Conservation (phyloP, 2,888 invertebrate species). For the Caenorhabditis parvicauda region DNA sequence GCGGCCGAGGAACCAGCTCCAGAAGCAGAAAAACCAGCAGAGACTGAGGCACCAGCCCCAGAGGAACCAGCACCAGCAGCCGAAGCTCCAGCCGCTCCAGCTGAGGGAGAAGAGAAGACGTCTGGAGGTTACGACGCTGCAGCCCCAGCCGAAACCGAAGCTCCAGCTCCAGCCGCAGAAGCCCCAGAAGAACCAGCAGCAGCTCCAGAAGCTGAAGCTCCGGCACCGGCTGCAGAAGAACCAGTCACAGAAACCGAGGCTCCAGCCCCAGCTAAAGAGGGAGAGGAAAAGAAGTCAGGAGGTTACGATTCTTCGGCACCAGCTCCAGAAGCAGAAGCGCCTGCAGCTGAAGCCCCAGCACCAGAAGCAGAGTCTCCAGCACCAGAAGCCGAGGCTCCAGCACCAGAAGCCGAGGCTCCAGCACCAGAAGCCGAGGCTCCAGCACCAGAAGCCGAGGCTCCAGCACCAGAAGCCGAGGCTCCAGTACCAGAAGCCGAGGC, state of each 20-base stretch:
- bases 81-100: not conserved
- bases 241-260: constrained; percentile 1
- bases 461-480: not conserved
- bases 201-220: not conserved
- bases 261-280: constrained; percentile 6
- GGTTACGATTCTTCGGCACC: no score
- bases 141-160: no score
- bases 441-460: not conserved
- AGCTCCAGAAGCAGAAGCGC: constrained; percentile 8
- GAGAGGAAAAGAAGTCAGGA: no score
- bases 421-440: constrained; percentile 10
- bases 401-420: constrained; percentile 7
- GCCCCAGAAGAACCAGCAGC: constrained; percentile 9
- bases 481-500: constrained; percentile 2
- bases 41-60: not conserved
- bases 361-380: constrained; percentile 4
- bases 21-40: constrained; percentile 1
- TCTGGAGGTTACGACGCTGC: constrained; percentile 4
- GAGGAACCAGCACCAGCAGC: not conserved
- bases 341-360: constrained; percentile 8
- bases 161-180: constrained; percentile 6
- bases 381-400: no score
- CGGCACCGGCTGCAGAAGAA: constrained; percentile 4
- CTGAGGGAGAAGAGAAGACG: not conserved
- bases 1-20: not conserved